Percentiles rank a stretch among this genome's conserved stretches.
phyloP scores from a whole-genome alignment of 2,888 invertebrate species.

The Papilio gigon region DNA sequence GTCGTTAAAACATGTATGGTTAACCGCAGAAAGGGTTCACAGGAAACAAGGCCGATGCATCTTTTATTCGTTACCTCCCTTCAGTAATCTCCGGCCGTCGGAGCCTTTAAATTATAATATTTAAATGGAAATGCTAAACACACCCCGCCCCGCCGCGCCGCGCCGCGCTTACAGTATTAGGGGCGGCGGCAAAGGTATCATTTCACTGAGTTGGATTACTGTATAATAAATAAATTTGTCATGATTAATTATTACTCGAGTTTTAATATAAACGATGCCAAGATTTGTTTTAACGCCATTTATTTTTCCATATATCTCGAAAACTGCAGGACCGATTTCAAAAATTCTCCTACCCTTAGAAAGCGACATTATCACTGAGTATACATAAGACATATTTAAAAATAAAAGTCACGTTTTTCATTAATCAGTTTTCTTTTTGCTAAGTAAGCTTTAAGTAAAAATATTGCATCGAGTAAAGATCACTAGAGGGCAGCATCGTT shows the following conservation, averaged over 20 bases:
- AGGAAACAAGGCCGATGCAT: slow-evolving; percentile 28
- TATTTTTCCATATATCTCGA: too few species aligned
- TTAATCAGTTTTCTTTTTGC: too few species aligned
- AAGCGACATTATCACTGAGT: too few species aligned
- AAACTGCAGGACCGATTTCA: too few species aligned
- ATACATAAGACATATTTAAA: too few species aligned
- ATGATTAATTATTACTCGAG: not conserved
- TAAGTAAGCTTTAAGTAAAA: too few species aligned
- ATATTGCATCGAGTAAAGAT: too few species aligned
- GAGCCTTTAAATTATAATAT: slow-evolving; percentile 37
- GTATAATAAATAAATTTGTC: slow-evolving; percentile 9
- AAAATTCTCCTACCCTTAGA: too few species aligned
- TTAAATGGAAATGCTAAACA: slow-evolving; percentile 33
- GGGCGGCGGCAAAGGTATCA: not conserved
- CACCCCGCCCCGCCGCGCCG: slow-evolving; percentile 12
- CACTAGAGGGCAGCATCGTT: too few species aligned
- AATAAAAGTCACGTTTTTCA: too few species aligned
- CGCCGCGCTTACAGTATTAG: slow-evolving; percentile 6
- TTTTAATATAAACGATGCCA: not conserved
- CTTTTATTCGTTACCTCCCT: slow-evolving; percentile 31
- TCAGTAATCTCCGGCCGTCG: slow-evolving; percentile 34
- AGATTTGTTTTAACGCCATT: too few species aligned
- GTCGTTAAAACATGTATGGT: slow-evolving; percentile 4
- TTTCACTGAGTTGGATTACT: not conserved
- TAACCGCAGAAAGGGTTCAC: slow-evolving; percentile 22